Evolutionary conservation across 2,797 vertebrate genomes (phyloP).

Genomic region (Vireo griseus): DNA sequence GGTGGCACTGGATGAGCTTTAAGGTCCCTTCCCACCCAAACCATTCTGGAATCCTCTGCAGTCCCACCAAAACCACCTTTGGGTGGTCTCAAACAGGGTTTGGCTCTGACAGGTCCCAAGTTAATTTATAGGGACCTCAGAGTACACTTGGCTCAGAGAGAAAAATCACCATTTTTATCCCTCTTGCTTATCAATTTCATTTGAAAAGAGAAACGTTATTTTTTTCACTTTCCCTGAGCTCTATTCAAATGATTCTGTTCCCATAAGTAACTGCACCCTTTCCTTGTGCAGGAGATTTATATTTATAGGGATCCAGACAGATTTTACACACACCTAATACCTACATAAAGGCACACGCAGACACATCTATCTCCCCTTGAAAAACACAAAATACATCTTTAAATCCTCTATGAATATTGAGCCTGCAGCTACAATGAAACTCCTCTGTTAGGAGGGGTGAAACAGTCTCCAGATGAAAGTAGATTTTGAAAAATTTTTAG

Average conservation of each 20-base stretch:
- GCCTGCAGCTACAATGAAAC: slow-evolving; percentile 90
- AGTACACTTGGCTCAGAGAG: neutral
- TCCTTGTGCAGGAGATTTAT: neutral
- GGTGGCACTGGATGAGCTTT: accelerated
- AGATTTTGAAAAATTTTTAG: slow-evolving; percentile 94
- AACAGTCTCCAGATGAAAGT: slow-evolving; percentile 92
- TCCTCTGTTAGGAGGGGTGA: slow-evolving; percentile 87
- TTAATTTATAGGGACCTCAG: neutral
- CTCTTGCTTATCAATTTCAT: neutral
- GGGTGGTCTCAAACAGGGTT: neutral
- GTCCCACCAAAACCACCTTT: neutral
- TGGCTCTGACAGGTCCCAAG: neutral
- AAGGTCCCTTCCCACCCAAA: neutral
- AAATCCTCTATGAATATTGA: slow-evolving; percentile 80
- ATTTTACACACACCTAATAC: neutral
- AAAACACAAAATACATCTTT: slow-evolving; percentile 67
- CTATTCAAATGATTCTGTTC: neutral
- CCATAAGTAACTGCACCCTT: neutral
- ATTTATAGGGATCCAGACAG: neutral
- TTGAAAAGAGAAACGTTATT: neutral
- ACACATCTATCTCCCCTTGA: slow-evolving; percentile 1
- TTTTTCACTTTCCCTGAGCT: neutral
- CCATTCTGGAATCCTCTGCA: neutral
- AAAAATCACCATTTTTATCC: neutral
- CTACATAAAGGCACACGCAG: neutral